These are phyloP conservation scores for Saccopteryx bilineata DNA, from an alignment of 2,113 vertebrate genomes.

Conservation along the genomic window DNA sequence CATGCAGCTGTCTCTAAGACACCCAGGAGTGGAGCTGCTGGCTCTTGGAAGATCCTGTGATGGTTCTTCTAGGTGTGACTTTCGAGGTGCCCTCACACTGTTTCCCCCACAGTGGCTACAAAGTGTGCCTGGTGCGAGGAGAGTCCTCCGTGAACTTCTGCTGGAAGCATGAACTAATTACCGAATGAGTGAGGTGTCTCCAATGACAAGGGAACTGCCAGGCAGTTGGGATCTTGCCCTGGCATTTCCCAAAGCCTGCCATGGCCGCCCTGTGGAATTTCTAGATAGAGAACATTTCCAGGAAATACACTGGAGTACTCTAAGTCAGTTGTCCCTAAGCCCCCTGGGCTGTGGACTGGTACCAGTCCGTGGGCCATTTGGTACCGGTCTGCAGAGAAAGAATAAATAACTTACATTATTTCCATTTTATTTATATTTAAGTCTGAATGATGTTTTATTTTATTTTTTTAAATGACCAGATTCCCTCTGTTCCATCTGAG, in stretches of 20 bases:
- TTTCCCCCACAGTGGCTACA: background rate
- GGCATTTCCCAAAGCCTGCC: conserved; percentile 2
- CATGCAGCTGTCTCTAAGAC: background rate
- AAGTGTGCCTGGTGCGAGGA: background rate
- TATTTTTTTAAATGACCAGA: no score
- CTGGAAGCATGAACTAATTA: background rate
- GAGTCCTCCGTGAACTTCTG: background rate
- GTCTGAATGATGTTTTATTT: no score
- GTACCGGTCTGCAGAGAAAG: no score
- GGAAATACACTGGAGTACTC: conserved; percentile 30
- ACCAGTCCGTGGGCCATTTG: no score
- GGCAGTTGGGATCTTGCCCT: background rate
- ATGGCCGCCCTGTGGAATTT: background rate
- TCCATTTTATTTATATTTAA: no score
- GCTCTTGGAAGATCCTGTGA: background rate
- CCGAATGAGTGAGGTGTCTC: background rate
- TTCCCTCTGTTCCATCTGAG: no score
- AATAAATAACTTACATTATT: no score
- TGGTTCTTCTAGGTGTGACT: background rate
- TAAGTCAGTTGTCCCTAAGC: no score
- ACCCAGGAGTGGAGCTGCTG: background rate
- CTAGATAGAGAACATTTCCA: conserved; percentile 52
- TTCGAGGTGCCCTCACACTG: background rate
- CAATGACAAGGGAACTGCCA: background rate
- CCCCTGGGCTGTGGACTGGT: no score